Evolutionary conservation across 1,140 invertebrate species (phyloP).

Genomic region (Anthonomus grandis): DNA sequence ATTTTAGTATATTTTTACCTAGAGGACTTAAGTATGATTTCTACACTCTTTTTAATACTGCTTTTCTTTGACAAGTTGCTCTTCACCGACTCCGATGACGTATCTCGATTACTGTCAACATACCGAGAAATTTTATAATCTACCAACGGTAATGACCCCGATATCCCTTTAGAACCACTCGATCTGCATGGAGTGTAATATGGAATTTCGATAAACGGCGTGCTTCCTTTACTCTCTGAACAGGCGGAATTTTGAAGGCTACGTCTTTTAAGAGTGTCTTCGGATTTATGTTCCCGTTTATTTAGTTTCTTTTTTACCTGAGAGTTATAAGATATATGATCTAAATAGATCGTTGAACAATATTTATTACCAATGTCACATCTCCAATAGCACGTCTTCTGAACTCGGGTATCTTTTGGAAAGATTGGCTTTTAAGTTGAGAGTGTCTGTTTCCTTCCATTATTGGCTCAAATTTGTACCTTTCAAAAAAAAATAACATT

Average conservation of each 20-base stretch:
- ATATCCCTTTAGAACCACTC: background rate
- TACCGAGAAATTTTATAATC: constrained; percentile 5
- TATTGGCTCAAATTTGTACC: constrained; percentile 11
- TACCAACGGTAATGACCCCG: constrained; percentile 2
- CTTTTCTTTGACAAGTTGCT: constrained; percentile 7
- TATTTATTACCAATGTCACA: background rate
- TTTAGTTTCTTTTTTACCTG: constrained; percentile 2
- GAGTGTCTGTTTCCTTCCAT: constrained; percentile 1
- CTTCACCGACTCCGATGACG: constrained; percentile 5
- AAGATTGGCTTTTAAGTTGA: too few species aligned
- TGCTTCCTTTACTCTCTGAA: constrained; percentile 3
- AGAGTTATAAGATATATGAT: background rate
- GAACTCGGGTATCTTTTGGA: background rate
- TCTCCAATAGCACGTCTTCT: background rate
- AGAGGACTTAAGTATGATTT: constrained; percentile 15
- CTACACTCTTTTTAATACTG: constrained; percentile 9
- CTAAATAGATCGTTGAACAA: background rate
- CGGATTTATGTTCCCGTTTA: background rate
- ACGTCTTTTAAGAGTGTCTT: background rate
- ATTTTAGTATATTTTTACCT: constrained; percentile 9
- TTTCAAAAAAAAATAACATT: too few species aligned
- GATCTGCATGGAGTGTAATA: constrained; percentile 2
- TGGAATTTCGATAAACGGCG: constrained; percentile 15
- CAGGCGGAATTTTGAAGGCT: background rate
- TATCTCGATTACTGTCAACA: background rate